Evolutionary conservation across 1,140 invertebrate species (phyloP).

Genomic region (Popillia japonica): DNA sequence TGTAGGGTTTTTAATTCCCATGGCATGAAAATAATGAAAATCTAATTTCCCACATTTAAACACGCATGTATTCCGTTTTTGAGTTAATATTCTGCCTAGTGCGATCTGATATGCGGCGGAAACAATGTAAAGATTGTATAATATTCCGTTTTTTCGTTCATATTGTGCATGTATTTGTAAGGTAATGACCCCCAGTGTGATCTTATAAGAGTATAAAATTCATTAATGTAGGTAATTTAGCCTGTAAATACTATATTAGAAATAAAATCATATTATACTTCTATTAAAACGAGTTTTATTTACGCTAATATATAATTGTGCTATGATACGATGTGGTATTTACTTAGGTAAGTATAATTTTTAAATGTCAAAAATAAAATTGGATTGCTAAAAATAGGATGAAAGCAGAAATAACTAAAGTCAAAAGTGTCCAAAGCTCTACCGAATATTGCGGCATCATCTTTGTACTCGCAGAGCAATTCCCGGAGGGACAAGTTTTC

Average conservation of each 20-base stretch:
- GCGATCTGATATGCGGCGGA: constrained; percentile 6
- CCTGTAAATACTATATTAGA: constrained; percentile 54
- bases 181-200: constrained; percentile 53
- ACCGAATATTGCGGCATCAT: not conserved
- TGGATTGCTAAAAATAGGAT: not conserved
- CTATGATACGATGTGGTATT: not conserved
- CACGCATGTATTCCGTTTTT: not conserved
- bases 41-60: constrained; percentile 5
- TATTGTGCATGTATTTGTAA: constrained; percentile 54
- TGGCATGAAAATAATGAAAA: not conserved
- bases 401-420: not conserved
- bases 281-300: constrained; percentile 44
- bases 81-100: not conserved
- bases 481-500: constrained; percentile 21
- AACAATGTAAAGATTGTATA: constrained; percentile 38
- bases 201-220: constrained; percentile 51
- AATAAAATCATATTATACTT: constrained; percentile 55
- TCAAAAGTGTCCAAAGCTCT: not conserved
- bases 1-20: not conserved
- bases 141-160: constrained; percentile 42
- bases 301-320: not conserved
- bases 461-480: not conserved
- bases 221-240: constrained; percentile 48
- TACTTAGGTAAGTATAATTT: not conserved
- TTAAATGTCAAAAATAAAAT: not conserved